A percentile compares a stretch with the other conserved stretches of the same genome.
phyloP scores from a whole-genome alignment of 2,113 vertebrate species.

The Ochotona curzoniae region DNA sequence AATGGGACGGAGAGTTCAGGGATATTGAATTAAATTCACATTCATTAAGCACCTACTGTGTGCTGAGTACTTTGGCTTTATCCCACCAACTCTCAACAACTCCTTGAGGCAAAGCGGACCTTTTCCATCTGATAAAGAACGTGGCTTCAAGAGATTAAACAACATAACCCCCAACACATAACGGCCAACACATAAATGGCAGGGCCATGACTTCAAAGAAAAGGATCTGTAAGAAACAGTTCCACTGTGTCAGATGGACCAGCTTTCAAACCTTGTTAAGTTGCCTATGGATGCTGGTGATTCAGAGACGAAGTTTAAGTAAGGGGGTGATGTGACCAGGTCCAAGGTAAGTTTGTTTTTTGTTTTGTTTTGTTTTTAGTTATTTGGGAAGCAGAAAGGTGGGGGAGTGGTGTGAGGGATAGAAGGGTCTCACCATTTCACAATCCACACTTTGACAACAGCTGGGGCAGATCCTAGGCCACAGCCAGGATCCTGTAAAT shows the following conservation, averaged over 20 bases:
- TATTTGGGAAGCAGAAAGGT: no score
- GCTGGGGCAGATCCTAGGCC: no score
- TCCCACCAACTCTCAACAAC: background rate
- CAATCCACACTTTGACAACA: no score
- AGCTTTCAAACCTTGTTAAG: background rate
- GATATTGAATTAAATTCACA: background rate
- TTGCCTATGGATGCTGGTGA: background rate
- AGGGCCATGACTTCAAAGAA: background rate
- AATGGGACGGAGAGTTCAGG: background rate
- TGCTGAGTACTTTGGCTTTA: background rate
- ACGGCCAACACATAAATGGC: background rate
- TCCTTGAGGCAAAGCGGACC: background rate
- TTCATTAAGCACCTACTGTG: background rate
- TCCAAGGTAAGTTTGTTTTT: no score
- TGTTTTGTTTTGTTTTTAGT: no score
- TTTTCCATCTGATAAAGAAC: background rate
- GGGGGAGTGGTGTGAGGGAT: no score
- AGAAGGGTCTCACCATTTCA: no score
- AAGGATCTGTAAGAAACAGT: background rate
- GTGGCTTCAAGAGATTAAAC: background rate
- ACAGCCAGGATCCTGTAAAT: no score
- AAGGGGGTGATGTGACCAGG: background rate
- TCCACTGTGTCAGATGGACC: background rate
- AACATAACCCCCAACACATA: background rate
- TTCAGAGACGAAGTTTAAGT: background rate